Evolutionary conservation across 2,797 vertebrate genomes (phyloP), one percentile per base, ranked within the genome.

Genomic region (Peromyscus melanophrys): DNA sequence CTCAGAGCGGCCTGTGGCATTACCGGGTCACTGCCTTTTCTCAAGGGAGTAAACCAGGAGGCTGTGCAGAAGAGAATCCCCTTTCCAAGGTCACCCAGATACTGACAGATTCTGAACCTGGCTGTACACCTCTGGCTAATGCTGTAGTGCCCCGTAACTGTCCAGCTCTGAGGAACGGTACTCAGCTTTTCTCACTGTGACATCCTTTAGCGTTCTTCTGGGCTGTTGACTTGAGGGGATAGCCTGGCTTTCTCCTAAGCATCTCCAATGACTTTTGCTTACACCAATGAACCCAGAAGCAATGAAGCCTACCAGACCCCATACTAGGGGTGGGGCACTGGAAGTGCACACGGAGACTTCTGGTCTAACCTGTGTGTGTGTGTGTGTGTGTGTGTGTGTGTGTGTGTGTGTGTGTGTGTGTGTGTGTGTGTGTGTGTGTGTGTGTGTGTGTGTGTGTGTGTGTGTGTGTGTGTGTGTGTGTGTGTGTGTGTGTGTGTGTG

Each of bases 81-180:
- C 63, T 61, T 78, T 71, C 69, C 49, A 43, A 78, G 52, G 14
- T 49, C 59, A 40, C 52, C 23, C 12, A 10, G n/a, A 55, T 46
- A 34, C 2, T 13, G 46, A 27, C 40, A 10, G 6, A 1, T 73
- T 40, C 52, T n/a, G 31, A 67, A 10, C 17, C 49, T 0, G 3
- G 19, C 0, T 0, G 0, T 34, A 7, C 7, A 11, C 27, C 10
- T 40, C 8, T 57, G 40, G 52, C 52, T 46, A 52, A 40, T 23
- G 13, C n/a, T 43, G 0, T 9, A 2, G 0, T 0, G 0, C 25
- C 46, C 82, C 1, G 0, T 4, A 25, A 1, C 8, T 0, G 17
- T 14, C 69, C 16, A 5, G 29, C 52, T 29, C 34, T 2, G 0
- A 8, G 4, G 40, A 25, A 5, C 25, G 73, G 37, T 9, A 12